Base-by-base conservation (phyloP, 1,140 invertebrate species). In the Scaptomyza pallida region DNA sequence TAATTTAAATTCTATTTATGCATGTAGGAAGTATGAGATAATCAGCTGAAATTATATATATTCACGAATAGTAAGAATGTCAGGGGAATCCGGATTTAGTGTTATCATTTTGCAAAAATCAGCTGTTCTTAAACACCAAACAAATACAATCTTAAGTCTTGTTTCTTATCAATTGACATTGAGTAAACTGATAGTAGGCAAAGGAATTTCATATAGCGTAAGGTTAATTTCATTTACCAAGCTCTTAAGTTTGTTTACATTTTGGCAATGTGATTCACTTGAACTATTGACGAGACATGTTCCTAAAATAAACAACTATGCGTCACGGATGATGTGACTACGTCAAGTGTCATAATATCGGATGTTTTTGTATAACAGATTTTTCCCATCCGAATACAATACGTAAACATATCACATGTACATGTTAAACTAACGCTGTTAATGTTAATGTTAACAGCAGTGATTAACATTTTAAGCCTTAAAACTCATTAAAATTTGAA, bases 131-230 rank as follows among this genome's bases (percentile, higher is more conserved):
- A 16, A 17, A 33, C 16, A 23, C 30, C n/a, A n/a, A n/a, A 30
- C 9, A 62, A 57, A 30, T 12, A 16, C 13, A 52, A 62, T 26
- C n/a, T 3, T 12, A n/a, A n/a, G 8, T 26, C 10, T 43, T 48
- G n/a, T 55, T 63, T 48, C 48, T 69, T 44, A 69, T 41, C 59
- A 48, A 35, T 9, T 19, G 40, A 35, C 40, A 55, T 55, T 64
- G 43, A 9, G 12, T n/a, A 33, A 47, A 33, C 45, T 65, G 54
- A 65, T 65, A 21, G 37, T 41, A 13, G 43, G 8, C 12, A 9
- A 50, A 57, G 40, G 30, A 54, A 26, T 54, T 54, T 12, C 48
- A 26, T 45, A 16, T 30, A 19, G 15, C 15, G 43, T 17, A 57
- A 50, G 33, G 35, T 43, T 13, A 35, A 17, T 48, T 30, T 40